Conservation (phyloP, 1,140 invertebrate species). For the Formica exsecta region DNA sequence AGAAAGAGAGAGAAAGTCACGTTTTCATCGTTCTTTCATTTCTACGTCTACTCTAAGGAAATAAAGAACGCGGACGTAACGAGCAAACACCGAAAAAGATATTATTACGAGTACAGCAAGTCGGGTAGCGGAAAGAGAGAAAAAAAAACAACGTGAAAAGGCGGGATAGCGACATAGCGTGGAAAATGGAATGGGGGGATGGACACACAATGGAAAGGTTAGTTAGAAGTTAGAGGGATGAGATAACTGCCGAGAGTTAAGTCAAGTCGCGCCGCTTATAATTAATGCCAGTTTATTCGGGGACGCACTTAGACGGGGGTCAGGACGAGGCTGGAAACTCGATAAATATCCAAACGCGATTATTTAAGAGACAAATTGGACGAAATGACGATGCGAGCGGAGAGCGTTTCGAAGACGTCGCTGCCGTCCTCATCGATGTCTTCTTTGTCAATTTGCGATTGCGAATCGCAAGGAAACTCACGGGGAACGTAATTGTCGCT, state of each 20-base stretch:
- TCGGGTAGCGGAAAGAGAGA: not conserved
- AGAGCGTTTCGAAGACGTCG: conserved; percentile 5
- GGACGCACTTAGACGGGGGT: not conserved
- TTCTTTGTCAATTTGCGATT: conserved; percentile 56
- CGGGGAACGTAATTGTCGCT: conserved; percentile 51
- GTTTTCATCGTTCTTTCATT: conserved; percentile 38
- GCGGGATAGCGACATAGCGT: not conserved
- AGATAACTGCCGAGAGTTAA: conserved; percentile 8
- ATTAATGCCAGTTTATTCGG: conserved; percentile 68
- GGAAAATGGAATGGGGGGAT: conserved; percentile 38
- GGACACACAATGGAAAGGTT: conserved; percentile 58
- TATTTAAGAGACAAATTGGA: conserved; percentile 64
- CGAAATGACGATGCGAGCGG: conserved; percentile 30
- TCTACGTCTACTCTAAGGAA: conserved; percentile 20
- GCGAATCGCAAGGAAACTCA: conserved; percentile 50
- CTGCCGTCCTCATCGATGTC: not conserved
- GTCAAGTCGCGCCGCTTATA: conserved; percentile 56
- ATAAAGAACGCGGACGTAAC: conserved; percentile 57
- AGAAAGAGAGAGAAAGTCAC: conserved; percentile 13
- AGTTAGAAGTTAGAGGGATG: conserved; percentile 35
- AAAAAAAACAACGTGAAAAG: conserved; percentile 35
- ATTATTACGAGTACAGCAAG: conserved; percentile 59
- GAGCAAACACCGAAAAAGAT: conserved; percentile 70
- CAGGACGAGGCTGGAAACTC: conserved; percentile 35
- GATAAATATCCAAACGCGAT: conserved; percentile 65